Percentiles rank a stretch among this genome's conserved stretches.
These are phyloP conservation scores for Molorchus minor DNA, from an alignment of 2,888 invertebrate genomes.

Conservation along the genomic window DNA sequence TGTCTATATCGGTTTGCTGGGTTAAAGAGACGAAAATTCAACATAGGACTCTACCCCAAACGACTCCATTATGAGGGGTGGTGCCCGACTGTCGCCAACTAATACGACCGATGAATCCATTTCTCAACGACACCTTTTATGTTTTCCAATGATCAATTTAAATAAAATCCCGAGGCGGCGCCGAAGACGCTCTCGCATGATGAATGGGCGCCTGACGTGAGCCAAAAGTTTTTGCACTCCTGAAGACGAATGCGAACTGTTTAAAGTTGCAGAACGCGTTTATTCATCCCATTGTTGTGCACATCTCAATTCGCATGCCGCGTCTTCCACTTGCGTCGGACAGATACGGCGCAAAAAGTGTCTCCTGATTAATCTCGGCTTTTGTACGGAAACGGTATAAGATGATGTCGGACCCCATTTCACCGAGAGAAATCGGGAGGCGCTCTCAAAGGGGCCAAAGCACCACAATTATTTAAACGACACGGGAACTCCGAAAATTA, in stretches of 20 bases:
- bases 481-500: slow-evolving; percentile 18
- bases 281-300: slow-evolving; percentile 51
- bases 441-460: slow-evolving; percentile 20
- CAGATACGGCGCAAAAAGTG: slow-evolving; percentile 38
- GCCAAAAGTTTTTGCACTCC: slow-evolving; percentile 54
- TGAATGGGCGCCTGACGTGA: slow-evolving; percentile 55
- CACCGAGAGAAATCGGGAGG: background rate
- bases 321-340: slow-evolving; percentile 16
- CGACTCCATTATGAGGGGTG: slow-evolving; percentile 34
- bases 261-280: slow-evolving; percentile 52
- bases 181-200: slow-evolving; percentile 51
- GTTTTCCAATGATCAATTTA: slow-evolving; percentile 60
- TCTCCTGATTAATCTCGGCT: slow-evolving; percentile 36
- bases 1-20: no score
- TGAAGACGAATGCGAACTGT: slow-evolving; percentile 54
- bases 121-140: slow-evolving; percentile 59
- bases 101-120: slow-evolving; percentile 55
- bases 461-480: slow-evolving; percentile 22
- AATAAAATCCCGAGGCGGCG: slow-evolving; percentile 55
- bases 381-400: slow-evolving; percentile 25
- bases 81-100: slow-evolving; percentile 48
- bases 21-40: no score
- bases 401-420: slow-evolving; percentile 5
- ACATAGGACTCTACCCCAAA: no score
- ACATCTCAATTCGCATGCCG: slow-evolving; percentile 11